These are phyloP conservation scores for Tetragonisca angustula DNA, from an alignment of 2,888 invertebrate genomes.

Conservation along the genomic window DNA sequence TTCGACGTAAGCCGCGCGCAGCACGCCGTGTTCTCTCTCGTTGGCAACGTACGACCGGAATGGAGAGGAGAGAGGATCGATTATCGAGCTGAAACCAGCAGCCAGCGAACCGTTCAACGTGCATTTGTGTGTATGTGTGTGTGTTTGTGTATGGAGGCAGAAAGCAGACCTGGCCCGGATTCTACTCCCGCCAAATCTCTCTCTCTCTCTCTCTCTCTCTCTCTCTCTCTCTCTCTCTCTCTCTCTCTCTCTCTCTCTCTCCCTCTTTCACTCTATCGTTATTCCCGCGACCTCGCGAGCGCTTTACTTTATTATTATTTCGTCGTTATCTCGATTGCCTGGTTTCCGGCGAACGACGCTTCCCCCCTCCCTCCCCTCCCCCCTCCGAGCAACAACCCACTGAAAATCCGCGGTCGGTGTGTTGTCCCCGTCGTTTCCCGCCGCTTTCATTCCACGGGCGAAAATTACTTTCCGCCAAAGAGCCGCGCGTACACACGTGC, in stretches of 20 bases:
- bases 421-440: background rate
- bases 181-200: constrained; percentile 40
- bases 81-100: constrained; percentile 55
- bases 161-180: constrained; percentile 1
- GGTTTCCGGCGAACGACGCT: constrained; percentile 25
- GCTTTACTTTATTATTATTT: constrained; percentile 44
- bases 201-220: constrained; percentile 13
- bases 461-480: constrained; percentile 29
- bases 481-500: background rate
- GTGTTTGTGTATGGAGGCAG: background rate
- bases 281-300: constrained; percentile 15
- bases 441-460: background rate
- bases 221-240: constrained; percentile 4
- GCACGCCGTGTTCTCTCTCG: constrained; percentile 38
- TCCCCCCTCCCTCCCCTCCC: background rate
- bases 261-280: constrained; percentile 3
- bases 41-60: constrained; percentile 39
- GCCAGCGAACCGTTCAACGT: background rate
- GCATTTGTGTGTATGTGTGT: background rate
- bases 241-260: constrained; percentile 20
- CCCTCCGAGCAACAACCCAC: background rate
- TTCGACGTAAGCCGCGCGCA: constrained; percentile 52
- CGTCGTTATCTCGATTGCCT: constrained; percentile 26
- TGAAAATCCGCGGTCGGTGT: background rate
- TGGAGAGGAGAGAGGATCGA: constrained; percentile 51